These are phyloP conservation scores for Tauraco hartlaubi DNA, from an alignment of 2,797 vertebrate species.

Conservation along the genomic window DNA sequence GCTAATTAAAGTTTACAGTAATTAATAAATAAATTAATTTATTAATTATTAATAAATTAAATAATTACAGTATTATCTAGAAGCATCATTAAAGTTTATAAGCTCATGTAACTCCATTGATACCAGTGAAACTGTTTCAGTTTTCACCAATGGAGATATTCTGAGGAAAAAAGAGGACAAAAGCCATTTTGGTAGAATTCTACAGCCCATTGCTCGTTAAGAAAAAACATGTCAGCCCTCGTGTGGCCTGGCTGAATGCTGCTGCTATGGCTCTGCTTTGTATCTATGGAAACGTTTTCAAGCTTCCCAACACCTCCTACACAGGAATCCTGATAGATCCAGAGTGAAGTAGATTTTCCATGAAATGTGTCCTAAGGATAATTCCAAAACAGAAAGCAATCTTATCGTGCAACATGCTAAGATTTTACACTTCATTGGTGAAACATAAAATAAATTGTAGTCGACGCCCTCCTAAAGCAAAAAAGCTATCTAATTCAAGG, in stretches of 20 bases:
- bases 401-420: not conserved
- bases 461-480: not conserved
- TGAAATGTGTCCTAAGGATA: not conserved
- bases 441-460: not conserved
- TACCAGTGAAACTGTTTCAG: not conserved
- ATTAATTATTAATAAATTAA: no score
- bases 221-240: not conserved
- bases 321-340: not conserved
- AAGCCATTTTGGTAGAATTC: not conserved
- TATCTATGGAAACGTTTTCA: constrained; percentile 43
- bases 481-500: not conserved
- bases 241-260: not conserved
- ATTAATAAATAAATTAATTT: no score
- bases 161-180: not conserved
- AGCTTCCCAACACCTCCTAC: constrained; percentile 1
- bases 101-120: not conserved
- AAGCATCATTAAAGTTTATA: not conserved
- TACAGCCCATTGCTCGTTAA: not conserved
- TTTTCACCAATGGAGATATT: not conserved
- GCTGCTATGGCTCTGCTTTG: not conserved
- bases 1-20: not conserved
- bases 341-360: not conserved
- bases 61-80: not conserved
- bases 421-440: not conserved
- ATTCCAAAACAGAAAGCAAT: not conserved